These are phyloP conservation scores for Hydropsyche betteni DNA, from an alignment of 2,888 invertebrate species.

Conservation along the genomic window DNA sequence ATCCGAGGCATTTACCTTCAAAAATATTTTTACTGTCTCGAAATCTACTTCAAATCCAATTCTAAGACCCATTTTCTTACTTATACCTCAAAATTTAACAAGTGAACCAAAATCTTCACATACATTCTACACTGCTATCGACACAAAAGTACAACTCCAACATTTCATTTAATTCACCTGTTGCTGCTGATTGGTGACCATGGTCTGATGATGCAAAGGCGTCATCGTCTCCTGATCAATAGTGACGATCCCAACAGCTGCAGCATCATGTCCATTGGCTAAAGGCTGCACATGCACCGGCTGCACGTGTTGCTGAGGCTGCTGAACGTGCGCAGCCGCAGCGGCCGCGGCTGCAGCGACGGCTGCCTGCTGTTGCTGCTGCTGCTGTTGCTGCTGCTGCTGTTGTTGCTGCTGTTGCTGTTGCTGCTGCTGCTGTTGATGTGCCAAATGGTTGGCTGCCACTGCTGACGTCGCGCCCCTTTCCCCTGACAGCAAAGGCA, in stretches of 20 bases:
- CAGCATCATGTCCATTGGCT: conserved; percentile 57
- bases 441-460: conserved; percentile 52
- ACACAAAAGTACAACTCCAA: background rate
- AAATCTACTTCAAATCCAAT: too few species aligned
- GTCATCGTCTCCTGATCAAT: conserved; percentile 56
- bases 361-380: conserved; percentile 36
- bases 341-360: conserved; percentile 32
- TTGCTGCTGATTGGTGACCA: conserved; percentile 47
- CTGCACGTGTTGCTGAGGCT: conserved; percentile 55
- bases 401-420: conserved; percentile 40
- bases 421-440: conserved; percentile 38
- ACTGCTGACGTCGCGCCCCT: conserved; percentile 36
- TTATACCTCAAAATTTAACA: too few species aligned
- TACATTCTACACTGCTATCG: too few species aligned
- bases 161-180: conserved; percentile 6
- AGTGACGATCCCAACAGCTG: conserved; percentile 56
- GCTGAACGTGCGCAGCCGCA: conserved; percentile 40
- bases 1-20: too few species aligned
- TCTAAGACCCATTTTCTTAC: too few species aligned
- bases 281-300: conserved; percentile 58
- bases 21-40: too few species aligned
- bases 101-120: too few species aligned
- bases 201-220: conserved; percentile 54
- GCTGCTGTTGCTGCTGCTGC: conserved; percentile 43
- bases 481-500: conserved; percentile 58